phyloP scores from a whole-genome alignment of 2,888 invertebrate genomes.

The Agriotes lineatus region DNA sequence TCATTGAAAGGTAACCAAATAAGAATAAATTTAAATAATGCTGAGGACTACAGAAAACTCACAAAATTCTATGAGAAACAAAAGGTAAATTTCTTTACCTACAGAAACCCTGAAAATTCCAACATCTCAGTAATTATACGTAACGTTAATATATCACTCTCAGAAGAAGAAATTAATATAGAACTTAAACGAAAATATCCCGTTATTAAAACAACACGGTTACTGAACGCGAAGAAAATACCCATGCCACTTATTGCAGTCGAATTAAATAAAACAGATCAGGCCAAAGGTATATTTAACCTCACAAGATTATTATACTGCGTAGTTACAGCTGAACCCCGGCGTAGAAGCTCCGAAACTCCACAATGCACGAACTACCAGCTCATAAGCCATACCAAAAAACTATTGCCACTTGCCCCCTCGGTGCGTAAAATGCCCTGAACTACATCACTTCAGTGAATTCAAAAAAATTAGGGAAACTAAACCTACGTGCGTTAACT shows the following conservation, averaged over 20 bases:
- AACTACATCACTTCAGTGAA: slow-evolving; percentile 1
- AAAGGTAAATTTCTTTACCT: neutral
- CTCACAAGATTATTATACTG: too few species aligned
- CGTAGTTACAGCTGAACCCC: slow-evolving; percentile 2
- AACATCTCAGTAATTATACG: slow-evolving; percentile 2
- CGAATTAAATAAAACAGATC: neutral
- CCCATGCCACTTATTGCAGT: slow-evolving; percentile 9
- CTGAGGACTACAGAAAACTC: slow-evolving; percentile 21
- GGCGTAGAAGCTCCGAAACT: neutral
- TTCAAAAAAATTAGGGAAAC: slow-evolving; percentile 7
- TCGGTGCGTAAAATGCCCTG: slow-evolving; percentile 32
- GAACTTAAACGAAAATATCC: slow-evolving; percentile 18
- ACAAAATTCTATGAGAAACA: neutral
- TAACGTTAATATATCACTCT: slow-evolving; percentile 8
- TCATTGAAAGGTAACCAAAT: neutral
- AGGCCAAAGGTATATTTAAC: slow-evolving; percentile 12
- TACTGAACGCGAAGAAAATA: slow-evolving; percentile 4
- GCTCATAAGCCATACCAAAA: slow-evolving; percentile 1
- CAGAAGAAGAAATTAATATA: slow-evolving; percentile 13
- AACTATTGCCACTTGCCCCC: slow-evolving; percentile 22
- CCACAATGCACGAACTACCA: slow-evolving; percentile 13
- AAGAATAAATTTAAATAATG: slow-evolving; percentile 13
- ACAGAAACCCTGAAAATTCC: neutral
- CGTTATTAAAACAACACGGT: slow-evolving; percentile 4
- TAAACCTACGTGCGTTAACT: slow-evolving; percentile 23